Evolutionary conservation across 1,140 invertebrate genomes (phyloP), one percentile per base, ranked within the genome.

Genomic region (Neoseiulus cucumeris): DNA sequence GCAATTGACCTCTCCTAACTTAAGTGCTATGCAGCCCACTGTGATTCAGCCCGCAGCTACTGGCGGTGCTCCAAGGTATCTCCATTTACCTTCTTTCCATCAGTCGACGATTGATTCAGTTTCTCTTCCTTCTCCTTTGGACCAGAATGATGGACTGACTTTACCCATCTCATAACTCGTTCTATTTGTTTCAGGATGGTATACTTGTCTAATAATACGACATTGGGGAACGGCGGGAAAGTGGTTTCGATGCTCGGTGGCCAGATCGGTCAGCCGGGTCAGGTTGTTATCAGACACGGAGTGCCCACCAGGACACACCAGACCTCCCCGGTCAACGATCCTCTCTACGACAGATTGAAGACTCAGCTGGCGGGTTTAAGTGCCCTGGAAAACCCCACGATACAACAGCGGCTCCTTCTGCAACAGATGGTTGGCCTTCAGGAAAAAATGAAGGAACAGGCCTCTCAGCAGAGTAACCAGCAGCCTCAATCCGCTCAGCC

Each of bases 1-100:
- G 51, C 51, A 59, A 25, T 29, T 59, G 22, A 22, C 45, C 28
- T 25, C 33, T 39, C 33, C 33, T 59, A 59, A 59, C 22, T 29
- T 59, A 59, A 59, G 51, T 59, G 51, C 51, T 59, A 59, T 59
- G 51, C 51, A 59, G 51, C 51, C 51, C 12, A 59, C 51, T 59
- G 51, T 59, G 51, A 59, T 59, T 59, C 51, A 59, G 33, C 51
- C 51, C 51, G 51, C 25, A 59, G 51, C 51, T 25, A 25, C 51
- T 59, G 51, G 51, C 51, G 25, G 33, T 29, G 25, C 14, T 25
- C 51, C 51, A 33, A 59, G 51, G 51, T 59, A 25, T 9, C 9
- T 39, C 33, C 33, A 39, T 39, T 39, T 39, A 6, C 33, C 33
- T 6, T 9, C 33, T 4, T 9, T 39, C 33, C n/a, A n/a, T 39